Evolutionary conservation across 2,113 vertebrate genomes (phyloP).

Genomic region (Scalopus aquaticus): DNA sequence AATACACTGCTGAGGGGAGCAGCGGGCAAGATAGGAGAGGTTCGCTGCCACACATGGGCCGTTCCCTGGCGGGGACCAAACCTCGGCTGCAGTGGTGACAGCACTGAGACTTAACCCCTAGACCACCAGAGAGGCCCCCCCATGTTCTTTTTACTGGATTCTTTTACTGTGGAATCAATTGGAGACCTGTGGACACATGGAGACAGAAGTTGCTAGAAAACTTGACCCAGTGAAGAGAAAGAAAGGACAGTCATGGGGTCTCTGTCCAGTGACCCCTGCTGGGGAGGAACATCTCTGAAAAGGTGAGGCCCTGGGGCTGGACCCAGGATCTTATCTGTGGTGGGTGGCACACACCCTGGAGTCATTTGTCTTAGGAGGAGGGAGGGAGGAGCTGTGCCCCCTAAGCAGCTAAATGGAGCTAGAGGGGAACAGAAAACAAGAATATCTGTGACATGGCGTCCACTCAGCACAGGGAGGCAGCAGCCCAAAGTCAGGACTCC

Average conservation of each 20-base stretch:
- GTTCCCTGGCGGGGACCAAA: too few relatives aligned
- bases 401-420: background rate
- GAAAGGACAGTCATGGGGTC: background rate
- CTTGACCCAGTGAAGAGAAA: background rate
- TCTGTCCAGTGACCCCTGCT: too few relatives aligned
- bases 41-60: too few relatives aligned
- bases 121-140: too few relatives aligned
- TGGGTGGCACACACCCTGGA: too few relatives aligned
- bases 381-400: background rate
- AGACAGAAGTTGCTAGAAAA: background rate
- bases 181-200: constrained; percentile 87
- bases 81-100: too few relatives aligned
- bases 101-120: too few relatives aligned
- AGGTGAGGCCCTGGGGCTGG: fast-evolving
- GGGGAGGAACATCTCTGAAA: background rate
- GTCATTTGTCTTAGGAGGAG: background rate
- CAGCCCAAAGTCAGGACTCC: background rate
- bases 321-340: too few relatives aligned
- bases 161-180: constrained; percentile 97
- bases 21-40: too few relatives aligned
- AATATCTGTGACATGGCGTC: fast-evolving
- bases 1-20: too few relatives aligned
- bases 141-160: constrained; percentile 95
- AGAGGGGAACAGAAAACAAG: background rate
- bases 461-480: background rate